Percentiles rank a stretch among this genome's conserved stretches.
Conservation (phyloP, 2,797 vertebrate genomes). For the Corythornis leucogaster region DNA sequence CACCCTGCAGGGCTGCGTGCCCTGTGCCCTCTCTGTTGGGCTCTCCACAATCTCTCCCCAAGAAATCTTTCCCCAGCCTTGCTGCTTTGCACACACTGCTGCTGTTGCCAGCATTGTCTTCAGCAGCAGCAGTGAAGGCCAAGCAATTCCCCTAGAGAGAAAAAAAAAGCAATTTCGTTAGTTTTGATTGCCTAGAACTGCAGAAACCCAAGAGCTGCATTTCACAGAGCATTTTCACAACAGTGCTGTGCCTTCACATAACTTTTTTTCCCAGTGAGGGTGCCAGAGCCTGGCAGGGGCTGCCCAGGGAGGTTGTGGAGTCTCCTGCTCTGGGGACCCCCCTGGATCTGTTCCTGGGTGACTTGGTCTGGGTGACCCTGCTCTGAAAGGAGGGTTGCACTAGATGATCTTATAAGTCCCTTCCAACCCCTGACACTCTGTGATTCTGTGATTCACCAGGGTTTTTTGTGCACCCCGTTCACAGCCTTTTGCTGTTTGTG, state of each 20-base stretch:
- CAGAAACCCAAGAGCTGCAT: background rate
- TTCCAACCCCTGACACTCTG: too few relatives aligned
- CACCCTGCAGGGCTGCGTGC: background rate
- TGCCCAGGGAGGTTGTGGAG: too few relatives aligned
- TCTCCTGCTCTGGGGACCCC: too few relatives aligned
- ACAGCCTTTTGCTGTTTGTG: background rate
- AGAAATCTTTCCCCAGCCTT: background rate
- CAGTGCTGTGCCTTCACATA: background rate
- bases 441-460: too few relatives aligned
- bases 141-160: background rate
- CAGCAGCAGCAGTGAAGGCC: background rate
- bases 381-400: background rate
- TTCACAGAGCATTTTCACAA: background rate
- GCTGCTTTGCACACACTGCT: background rate
- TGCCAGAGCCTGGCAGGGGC: too few relatives aligned
- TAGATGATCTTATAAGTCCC: background rate
- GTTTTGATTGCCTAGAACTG: background rate
- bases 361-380: too few relatives aligned
- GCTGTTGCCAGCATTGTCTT: background rate
- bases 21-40: accelerated
- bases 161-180: background rate
- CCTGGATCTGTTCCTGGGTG: too few relatives aligned
- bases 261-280: too few relatives aligned
- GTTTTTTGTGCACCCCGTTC: background rate
- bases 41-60: background rate